Evolutionary conservation across 2,797 vertebrate species (phyloP).

Genomic region (Poeciliopsis presidionis): DNA sequence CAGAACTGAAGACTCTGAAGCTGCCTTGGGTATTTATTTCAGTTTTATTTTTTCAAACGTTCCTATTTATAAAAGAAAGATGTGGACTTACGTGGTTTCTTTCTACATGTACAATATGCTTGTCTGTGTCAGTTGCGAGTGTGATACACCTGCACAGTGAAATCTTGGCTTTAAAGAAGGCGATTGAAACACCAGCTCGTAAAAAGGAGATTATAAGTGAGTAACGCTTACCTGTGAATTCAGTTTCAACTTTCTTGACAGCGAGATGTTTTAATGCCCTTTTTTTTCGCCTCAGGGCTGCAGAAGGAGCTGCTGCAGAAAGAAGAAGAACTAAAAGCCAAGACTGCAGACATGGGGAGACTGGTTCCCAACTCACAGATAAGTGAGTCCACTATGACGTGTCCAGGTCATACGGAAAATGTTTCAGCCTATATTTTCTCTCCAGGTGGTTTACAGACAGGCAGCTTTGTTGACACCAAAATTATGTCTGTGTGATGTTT

Average conservation of each 20-base stretch:
- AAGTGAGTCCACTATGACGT: constrained; percentile 16
- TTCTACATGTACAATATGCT: background rate
- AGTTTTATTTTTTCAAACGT: background rate
- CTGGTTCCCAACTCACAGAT: constrained; percentile 1
- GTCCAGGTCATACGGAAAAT: background rate
- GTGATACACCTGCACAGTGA: constrained; percentile 42
- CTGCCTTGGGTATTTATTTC: constrained; percentile 28
- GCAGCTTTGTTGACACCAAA: background rate
- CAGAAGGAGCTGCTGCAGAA: constrained; percentile 36
- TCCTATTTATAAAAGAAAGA: background rate
- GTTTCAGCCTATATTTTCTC: background rate
- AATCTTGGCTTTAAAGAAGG: constrained; percentile 26
- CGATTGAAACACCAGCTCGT: constrained; percentile 16
- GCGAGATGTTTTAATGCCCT: background rate
- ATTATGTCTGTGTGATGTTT: background rate
- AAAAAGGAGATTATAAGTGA: constrained; percentile 21
- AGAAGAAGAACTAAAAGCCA: constrained; percentile 26
- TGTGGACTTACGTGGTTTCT: background rate
- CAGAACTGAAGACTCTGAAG: constrained; percentile 2
- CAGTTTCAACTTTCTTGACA: background rate
- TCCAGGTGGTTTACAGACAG: background rate
- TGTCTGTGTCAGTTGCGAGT: constrained; percentile 40
- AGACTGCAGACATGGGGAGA: constrained; percentile 29
- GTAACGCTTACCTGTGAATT: background rate
- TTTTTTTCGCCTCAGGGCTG: constrained; percentile 48